Evolutionary conservation across 2,888 invertebrate species (phyloP), one percentile per base, ranked within the genome.

Genomic region (Anaspis maculata): DNA sequence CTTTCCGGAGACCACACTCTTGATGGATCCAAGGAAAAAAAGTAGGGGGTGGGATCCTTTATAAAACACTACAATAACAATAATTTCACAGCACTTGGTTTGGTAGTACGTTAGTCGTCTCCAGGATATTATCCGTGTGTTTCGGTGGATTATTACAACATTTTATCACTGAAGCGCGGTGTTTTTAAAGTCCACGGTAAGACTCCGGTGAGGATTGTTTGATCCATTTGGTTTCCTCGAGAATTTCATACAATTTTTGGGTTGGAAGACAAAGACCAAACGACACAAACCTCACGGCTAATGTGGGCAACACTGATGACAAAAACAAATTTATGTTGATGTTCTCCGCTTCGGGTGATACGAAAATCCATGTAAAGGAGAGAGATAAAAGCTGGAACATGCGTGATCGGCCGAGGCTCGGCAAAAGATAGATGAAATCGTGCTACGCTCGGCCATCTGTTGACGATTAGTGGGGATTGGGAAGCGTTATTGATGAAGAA

Each of bases 231-330:
- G 11, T 10, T 30, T 32, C 39, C 39, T 34, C 34, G 34, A 36
- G 30, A 31, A 42, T 43, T 49, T 48, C 44, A 38, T 36, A 42
- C 30, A 40, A 46, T 44, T 45, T n/a, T 43, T 39, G 39, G 37
- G 40, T 40, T 46, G 48, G 51, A 51, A 53, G 52, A 56, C 54
- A 53, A 52, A 55, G 53, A 52, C 50, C 46, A 39, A 41, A 46
- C 46, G 45, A 43, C 43, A 43, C 46, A 46, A 44, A 45, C 39
- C 46, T 44, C 41, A 48, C 49, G 37, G 42, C 48, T 46, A 48
- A 44, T 49, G 50, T 47, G 49, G 46, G 46, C 46, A 39, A 51
- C 24, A 10, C 51, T 52, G 48, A 52, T 49, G 53, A 50, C 49
- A 52, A 54, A 51, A 55, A 56, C 55, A 56, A 51, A 49, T 38